Base-by-base conservation (phyloP, 2,797 vertebrate species). In the Selene dorsalis region DNA sequence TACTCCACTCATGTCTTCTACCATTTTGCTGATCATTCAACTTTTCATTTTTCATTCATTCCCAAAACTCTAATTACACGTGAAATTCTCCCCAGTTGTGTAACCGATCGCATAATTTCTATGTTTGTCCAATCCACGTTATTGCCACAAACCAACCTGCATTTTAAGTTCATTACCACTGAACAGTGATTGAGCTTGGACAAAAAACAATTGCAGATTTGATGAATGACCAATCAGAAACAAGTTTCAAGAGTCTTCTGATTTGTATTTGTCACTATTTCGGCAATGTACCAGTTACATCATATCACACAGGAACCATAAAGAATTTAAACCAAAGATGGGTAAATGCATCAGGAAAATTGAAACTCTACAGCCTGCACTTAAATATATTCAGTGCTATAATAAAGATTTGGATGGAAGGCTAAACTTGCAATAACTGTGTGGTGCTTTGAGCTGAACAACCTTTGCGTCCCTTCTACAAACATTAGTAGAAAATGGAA, bases 61-160 rank as follows among this genome's bases (percentile, higher is more conserved):
- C 4, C 10, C 18, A 2, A 3, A 30, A 1, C 0, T 0, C 3
- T 45, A 41, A 56, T 30, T 24, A 24, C 9, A 39, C n/a, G 32
- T 65, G 6, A 26, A 24, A 32, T 57, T 16, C 55, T 18, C 3
- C 0, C 38, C 60, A 50, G 18, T 3, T 10, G 32, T 61, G 24
- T 48, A n/a, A 66, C 45, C 57, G 7, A 48, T 64, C 18, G n/a
- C 28, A 35, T 53, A 26, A 22, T 2, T 3, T 62, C 61, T 30
- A 2, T 22, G 4, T 39, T 22, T n/a, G 13, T 41, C 17, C 57
- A 38, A 62, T 3, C n/a, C 32, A 56, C 4, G 64, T 50, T 60
- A 26, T 53, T 35, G 38, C 20, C 26, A 20, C 57, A 70, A 67
- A 71, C 10, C 3, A 56, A 41, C 55, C 38, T 50, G 6, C 26